A percentile compares a stretch with the other conserved stretches of the same genome.
phyloP scores from a whole-genome alignment of 2,888 invertebrate genomes.

The Aphidius colemani region DNA sequence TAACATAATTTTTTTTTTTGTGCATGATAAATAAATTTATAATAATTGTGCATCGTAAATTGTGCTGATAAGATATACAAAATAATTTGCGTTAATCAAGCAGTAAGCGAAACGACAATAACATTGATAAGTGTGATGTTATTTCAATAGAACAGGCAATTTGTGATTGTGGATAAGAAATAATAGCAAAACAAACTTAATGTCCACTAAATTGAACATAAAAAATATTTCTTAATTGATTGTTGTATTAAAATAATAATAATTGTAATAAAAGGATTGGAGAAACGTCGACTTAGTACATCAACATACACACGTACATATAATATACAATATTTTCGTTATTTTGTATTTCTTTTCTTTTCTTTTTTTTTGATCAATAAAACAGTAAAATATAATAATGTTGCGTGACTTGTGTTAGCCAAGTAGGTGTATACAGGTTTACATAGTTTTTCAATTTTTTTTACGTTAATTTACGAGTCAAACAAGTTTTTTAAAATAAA shows the following conservation, averaged over 20 bases:
- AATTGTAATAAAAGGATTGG: background rate
- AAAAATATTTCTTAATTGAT: background rate
- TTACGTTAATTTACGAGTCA: too few species aligned
- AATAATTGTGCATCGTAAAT: slow-evolving; percentile 41
- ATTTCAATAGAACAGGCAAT: slow-evolving; percentile 15
- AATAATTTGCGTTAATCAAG: slow-evolving; percentile 47
- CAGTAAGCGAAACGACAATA: slow-evolving; percentile 50
- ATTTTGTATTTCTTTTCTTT: too few species aligned
- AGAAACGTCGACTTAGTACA: too few species aligned
- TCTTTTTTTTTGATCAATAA: too few species aligned
- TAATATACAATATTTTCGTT: too few species aligned
- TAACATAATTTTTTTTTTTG: slow-evolving; percentile 12
- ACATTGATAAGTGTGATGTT: slow-evolving; percentile 34
- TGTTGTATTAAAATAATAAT: background rate
- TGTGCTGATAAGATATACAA: slow-evolving; percentile 31
- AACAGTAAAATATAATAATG: too few species aligned
- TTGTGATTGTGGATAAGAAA: slow-evolving; percentile 22
- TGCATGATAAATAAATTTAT: slow-evolving; percentile 37
- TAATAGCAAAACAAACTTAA: slow-evolving; percentile 21
- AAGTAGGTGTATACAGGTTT: too few species aligned
- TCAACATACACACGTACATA: too few species aligned
- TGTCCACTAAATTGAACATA: slow-evolving; percentile 26
- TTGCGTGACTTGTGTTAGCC: too few species aligned
- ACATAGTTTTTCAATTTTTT: too few species aligned
- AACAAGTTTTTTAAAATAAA: too few species aligned